Evolutionary conservation across 2,113 vertebrate species (phyloP), one percentile per base, ranked within the genome.

Genomic region (Seriola aureovittata): DNA sequence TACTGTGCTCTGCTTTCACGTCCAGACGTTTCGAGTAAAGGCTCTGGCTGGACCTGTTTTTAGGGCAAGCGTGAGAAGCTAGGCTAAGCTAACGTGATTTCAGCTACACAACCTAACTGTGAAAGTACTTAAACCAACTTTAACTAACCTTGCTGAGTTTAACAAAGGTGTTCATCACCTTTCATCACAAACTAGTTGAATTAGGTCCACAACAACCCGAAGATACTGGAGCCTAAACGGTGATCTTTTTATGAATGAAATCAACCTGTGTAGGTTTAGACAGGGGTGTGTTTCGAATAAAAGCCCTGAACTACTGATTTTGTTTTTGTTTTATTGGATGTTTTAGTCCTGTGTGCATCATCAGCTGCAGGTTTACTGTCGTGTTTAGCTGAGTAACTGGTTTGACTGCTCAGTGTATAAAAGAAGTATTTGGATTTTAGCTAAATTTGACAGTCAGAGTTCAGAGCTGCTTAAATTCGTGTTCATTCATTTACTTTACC

Each of bases 81-180:
- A 89, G 36, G 89, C 91, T 90, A 89, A 66, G 84, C 90, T 91
- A 88, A 82, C 59, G 40, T 40, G 59, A 48, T 23, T 55, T 71
- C 29, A 66, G 32, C 63, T 62, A 8, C 21, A 74, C 52, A 70
- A 14, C 10, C 10, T 14, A 6, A 44, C 63, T 42, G 36, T 23
- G 7, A 7, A 50, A 4, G 3, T 32, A 76, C 59, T 70, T 42
- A 5, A 59, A 16, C 17, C 19, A n/a, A 32, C 60, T 42, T 11
- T 2, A 54, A n/a, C 14, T 2, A 3, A 8, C 25, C 34, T 3
- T 0, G 0, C 6, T 6, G 1, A 12, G 6, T 48, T 48, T 21
- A 8, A n/a, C 6, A 0, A 4, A 1, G 16, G 16, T 11, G n/a
- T 10, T 21, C 2, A 3, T 58, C 21, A 0, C 6, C 0, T 34